Conservation (phyloP, 2,797 vertebrate species). For the Eospalax fontanierii region DNA sequence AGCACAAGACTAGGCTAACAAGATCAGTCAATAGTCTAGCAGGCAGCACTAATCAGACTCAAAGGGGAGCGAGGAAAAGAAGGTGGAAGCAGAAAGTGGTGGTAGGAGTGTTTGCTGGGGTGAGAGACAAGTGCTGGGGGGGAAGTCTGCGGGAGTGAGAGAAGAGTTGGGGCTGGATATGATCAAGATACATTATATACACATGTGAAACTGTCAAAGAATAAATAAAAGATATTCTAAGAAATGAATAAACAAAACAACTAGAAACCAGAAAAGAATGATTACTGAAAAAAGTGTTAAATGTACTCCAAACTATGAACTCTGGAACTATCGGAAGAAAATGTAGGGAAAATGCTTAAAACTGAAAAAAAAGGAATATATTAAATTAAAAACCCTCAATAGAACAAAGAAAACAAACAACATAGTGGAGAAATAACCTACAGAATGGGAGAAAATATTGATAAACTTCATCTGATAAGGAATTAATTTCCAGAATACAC, state of each 20-base stretch:
- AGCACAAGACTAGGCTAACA: background rate
- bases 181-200: background rate
- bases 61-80: background rate
- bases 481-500: background rate
- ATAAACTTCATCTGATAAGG: background rate
- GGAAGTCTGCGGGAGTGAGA: background rate
- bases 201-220: no score
- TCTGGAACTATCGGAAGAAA: background rate
- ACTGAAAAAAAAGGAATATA: background rate
- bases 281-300: constrained; percentile 13
- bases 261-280: constrained; percentile 46
- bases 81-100: background rate
- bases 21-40: background rate
- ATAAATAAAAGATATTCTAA: background rate
- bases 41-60: background rate
- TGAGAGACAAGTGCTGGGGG: background rate
- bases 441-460: background rate
- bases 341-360: background rate
- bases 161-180: background rate
- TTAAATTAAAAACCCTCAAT: background rate
- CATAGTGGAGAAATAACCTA: background rate
- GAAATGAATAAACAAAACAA: constrained; percentile 32
- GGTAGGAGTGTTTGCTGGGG: background rate
- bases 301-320: background rate
- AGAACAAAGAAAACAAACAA: background rate